Base-by-base conservation (phyloP, 1,140 invertebrate genomes). In the Phymastichus coffea region DNA sequence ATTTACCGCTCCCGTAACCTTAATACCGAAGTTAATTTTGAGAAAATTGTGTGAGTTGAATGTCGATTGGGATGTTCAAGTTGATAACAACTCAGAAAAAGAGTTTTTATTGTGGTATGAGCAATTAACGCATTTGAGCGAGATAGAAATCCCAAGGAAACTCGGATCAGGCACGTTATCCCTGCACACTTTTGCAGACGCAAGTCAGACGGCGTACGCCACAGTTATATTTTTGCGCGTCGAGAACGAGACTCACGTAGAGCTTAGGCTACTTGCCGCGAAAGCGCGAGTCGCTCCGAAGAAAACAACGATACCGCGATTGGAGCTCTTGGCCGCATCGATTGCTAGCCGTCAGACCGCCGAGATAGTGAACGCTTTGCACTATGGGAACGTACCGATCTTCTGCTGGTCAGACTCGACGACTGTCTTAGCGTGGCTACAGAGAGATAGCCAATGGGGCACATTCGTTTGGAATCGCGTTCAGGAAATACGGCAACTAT, bases 311-410 rank as follows among this genome's bases (percentile, higher is more conserved):
- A 69, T 75, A 28, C 71, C 73, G 0, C 59, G 70, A 41, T 52
- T 77, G 12, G 71, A 74, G 59, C 51, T 78, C 8, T 35, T 76
- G 55, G 74, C 64, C n/a, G 69, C 70, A n/a, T 43, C 67, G 2
- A 63, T 77, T 4, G n/a, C n/a, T n/a, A n/a, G n/a, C n/a, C n/a
- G n/a, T n/a, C n/a, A n/a, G n/a, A n/a, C n/a, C n/a, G n/a, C n/a
- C n/a, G n/a, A n/a, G n/a, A n/a, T n/a, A n/a, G n/a, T n/a, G n/a
- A n/a, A n/a, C n/a, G n/a, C n/a, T n/a, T n/a, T n/a, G n/a, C n/a
- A n/a, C n/a, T n/a, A n/a, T n/a, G n/a, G n/a, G n/a, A n/a, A n/a
- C n/a, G n/a, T n/a, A n/a, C n/a, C n/a, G n/a, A n/a, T n/a, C n/a
- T n/a, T n/a, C n/a, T n/a, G n/a, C n/a, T n/a, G n/a, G n/a, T n/a